Evolutionary conservation across 2,113 vertebrate genomes (phyloP).

Genomic region (Platysteira castanea): DNA sequence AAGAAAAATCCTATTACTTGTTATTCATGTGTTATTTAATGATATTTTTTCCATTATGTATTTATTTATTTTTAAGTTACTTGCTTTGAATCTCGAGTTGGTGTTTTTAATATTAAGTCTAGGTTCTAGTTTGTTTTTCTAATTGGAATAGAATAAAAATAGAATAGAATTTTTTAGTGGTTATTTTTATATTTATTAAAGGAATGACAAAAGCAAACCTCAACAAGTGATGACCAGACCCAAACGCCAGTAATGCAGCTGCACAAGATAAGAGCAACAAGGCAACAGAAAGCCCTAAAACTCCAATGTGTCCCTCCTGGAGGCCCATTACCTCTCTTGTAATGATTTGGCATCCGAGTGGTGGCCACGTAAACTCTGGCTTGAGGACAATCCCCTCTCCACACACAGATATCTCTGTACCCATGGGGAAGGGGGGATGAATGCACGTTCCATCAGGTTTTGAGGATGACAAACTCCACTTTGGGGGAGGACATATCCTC

Average conservation of each 20-base stretch:
- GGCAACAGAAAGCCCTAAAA: not conserved
- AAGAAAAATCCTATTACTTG: conserved; percentile 61
- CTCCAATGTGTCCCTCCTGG: not conserved
- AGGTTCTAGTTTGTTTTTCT: conserved; percentile 33
- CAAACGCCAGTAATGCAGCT: not conserved
- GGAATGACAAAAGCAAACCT: not conserved
- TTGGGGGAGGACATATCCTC: not conserved
- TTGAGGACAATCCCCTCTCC: not conserved
- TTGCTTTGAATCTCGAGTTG: conserved; percentile 20
- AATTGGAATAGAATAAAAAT: conserved; percentile 39
- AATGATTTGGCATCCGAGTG: not conserved
- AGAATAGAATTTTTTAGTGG: not conserved
- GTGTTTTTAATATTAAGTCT: conserved; percentile 29
- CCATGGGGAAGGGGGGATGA: not conserved
- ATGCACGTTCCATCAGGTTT: not conserved
- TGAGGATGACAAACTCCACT: not conserved
- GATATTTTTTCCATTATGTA: conserved; percentile 54
- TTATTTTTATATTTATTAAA: not conserved
- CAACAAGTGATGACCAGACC: not conserved
- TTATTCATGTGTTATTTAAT: conserved; percentile 65
- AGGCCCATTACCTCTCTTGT: not conserved
- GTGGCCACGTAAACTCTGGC: not conserved
- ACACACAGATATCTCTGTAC: not conserved
- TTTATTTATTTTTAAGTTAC: conserved; percentile 62
- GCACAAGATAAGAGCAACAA: not conserved